A percentile compares a stretch with the other conserved stretches of the same genome.
Evolutionary conservation across 1,140 invertebrate genomes (phyloP).

Genomic region (Drosophila prosaltans): DNA sequence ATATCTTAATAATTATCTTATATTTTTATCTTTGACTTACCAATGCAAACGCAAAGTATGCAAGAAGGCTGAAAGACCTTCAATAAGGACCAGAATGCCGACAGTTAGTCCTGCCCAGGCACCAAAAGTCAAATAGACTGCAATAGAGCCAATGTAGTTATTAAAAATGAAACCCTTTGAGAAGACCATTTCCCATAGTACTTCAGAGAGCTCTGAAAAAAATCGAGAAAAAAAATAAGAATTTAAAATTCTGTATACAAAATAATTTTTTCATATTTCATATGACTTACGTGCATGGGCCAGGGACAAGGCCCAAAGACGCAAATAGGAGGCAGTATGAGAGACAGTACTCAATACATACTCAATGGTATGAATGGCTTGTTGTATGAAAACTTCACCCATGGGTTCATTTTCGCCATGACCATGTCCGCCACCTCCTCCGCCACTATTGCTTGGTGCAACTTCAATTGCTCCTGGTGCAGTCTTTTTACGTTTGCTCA

Average conservation of each 20-base stretch:
- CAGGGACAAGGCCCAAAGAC: constrained; percentile 97
- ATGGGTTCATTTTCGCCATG: constrained; percentile 88
- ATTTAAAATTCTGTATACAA: background rate
- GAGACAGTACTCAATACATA: constrained; percentile 97
- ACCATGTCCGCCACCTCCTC: constrained; percentile 40
- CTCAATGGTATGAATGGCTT: constrained; percentile 98
- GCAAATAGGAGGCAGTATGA: constrained; percentile 97
- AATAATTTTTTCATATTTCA: background rate
- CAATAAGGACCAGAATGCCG: constrained; percentile 98
- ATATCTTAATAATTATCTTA: background rate
- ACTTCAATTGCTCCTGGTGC: constrained; percentile 20
- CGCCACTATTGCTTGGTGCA: background rate
- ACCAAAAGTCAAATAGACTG: constrained; percentile 91
- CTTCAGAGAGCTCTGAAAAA: constrained; percentile 92
- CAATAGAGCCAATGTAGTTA: constrained; percentile 48
- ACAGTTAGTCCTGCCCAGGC: constrained; percentile 95
- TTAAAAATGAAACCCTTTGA: constrained; percentile 49
- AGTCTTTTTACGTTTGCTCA: constrained; percentile 27
- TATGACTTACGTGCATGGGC: constrained; percentile 92
- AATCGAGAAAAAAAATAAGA: constrained; percentile 1
- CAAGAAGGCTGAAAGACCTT: constrained; percentile 98
- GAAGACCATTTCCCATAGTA: constrained; percentile 94
- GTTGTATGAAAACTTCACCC: constrained; percentile 95
- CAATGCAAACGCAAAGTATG: constrained; percentile 99
- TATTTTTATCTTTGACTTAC: constrained; percentile 85